Evolutionary conservation across 2,113 vertebrate species (phyloP), one percentile per base, ranked within the genome.

Genomic region (Parus major): DNA sequence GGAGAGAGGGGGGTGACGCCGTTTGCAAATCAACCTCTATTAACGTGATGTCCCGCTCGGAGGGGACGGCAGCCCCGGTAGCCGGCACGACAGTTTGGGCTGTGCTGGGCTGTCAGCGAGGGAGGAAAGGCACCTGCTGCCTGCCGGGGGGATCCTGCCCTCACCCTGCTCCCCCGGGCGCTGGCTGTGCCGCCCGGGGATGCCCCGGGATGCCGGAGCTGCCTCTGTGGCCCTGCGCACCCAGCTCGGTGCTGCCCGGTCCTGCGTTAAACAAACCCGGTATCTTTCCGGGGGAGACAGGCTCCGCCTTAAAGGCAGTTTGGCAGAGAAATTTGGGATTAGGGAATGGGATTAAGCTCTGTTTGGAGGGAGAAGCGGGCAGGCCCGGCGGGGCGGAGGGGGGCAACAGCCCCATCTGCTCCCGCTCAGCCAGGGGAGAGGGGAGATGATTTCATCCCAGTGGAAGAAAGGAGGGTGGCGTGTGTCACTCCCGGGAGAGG

Each of bases 1-100:
- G 81, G 39, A 16, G 27, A 22, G 11, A 15, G 52, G 77, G 94
- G 76, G 69, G 65, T 31, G 97, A 96, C 91, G 94, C 97, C 96
- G 94, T 97, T 98, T 97, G 97, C 97, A 98, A 97, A 98, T 98
- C 98, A 98, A 95, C 95, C 97, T 95, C 98, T 96, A 98, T 98
- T 98, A 98, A 97, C 64, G 83, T 97, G 98, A 98, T 79, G 97
- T 95, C 90, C 97, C 70, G 95, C 91, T 93, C 63, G 19, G 75
- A 88, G 90, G 83, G 77, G 42, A 57, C 68, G 13, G 70, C 92
- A 78, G 60, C 82, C 47, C 46, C 56, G 41, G 83, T 69, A 75
- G 70, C 90, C 42, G 1, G 63, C 69, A 23, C 4, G 15, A 24
- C 46, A 4, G 39, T 89, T 89, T 79, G 76, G 64, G 55, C 39